Evolutionary conservation across 2,888 invertebrate species (phyloP).

Genomic region (Coronaproctus castanopsis): DNA sequence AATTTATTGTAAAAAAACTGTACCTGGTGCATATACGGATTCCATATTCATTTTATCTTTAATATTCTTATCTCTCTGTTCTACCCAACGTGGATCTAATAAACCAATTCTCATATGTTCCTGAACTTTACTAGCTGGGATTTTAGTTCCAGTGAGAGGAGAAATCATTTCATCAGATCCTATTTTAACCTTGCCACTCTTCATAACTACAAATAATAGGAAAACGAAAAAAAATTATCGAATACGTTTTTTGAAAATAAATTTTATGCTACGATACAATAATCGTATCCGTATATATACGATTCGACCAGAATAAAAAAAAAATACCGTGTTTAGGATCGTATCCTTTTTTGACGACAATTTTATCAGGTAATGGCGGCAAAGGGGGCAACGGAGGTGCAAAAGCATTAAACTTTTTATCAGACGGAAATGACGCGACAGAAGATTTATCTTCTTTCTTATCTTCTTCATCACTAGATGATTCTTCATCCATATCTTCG

Average conservation of each 20-base stretch:
- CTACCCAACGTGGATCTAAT: constrained; percentile 92
- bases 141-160: constrained; percentile 93
- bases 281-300: not conserved
- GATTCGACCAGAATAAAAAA: not conserved
- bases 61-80: constrained; percentile 84
- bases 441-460: constrained; percentile 25
- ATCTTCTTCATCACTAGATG: constrained; percentile 45
- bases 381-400: constrained; percentile 35
- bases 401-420: constrained; percentile 4
- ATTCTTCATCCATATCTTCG: constrained; percentile 84
- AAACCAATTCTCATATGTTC: constrained; percentile 95
- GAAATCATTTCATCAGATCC: constrained; percentile 85
- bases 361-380: constrained; percentile 76
- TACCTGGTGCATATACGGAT: constrained; percentile 51
- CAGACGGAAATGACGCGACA: constrained; percentile 15
- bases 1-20: too few relatives aligned
- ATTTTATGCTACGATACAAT: not conserved
- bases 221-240: not conserved
- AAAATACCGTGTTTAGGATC: constrained; percentile 63
- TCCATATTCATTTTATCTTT: constrained; percentile 83
- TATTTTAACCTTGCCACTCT: constrained; percentile 34
- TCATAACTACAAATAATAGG: not conserved
- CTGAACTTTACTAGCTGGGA: constrained; percentile 89
- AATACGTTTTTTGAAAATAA: not conserved
- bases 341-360: constrained; percentile 85